phyloP scores from a whole-genome alignment of 1,140 invertebrate genomes.

The Subanguina moxae region DNA sequence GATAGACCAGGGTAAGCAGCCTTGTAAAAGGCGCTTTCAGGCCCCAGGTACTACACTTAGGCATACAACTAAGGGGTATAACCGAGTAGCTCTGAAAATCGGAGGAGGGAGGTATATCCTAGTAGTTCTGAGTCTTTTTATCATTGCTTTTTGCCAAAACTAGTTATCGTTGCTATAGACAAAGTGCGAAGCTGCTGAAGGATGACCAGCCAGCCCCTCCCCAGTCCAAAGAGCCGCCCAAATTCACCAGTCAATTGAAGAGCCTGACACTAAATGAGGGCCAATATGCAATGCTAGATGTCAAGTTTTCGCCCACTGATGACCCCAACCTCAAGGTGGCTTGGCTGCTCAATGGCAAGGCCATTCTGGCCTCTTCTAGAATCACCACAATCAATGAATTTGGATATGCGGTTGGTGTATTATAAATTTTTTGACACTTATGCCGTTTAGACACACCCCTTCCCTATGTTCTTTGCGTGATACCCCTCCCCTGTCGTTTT shows the following conservation, averaged over 20 bases:
- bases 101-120: too few relatives aligned
- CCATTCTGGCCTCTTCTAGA: conserved; percentile 77
- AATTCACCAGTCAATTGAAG: conserved; percentile 77
- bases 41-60: too few relatives aligned
- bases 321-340: conserved; percentile 86
- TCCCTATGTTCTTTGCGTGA: too few relatives aligned
- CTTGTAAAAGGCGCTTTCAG: too few relatives aligned
- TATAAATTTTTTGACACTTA: too few relatives aligned
- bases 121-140: too few relatives aligned
- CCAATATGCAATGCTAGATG: conserved; percentile 92
- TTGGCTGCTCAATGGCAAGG: conserved; percentile 85
- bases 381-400: conserved; percentile 90
- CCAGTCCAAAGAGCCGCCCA: conserved; percentile 77
- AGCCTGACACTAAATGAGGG: conserved; percentile 52
- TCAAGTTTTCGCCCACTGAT: conserved; percentile 87
- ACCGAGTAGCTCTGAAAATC: too few relatives aligned
- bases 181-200: conserved; percentile 22
- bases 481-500: too few relatives aligned
- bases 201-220: conserved; percentile 64
- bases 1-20: too few relatives aligned
- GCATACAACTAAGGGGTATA: too few relatives aligned
- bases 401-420: conserved; percentile 63
- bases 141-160: conserved; percentile 1
- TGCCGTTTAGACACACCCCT: too few relatives aligned
- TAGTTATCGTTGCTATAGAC: background rate